Conservation (phyloP, 2,888 invertebrate genomes). For the Melanargia galathea region DNA sequence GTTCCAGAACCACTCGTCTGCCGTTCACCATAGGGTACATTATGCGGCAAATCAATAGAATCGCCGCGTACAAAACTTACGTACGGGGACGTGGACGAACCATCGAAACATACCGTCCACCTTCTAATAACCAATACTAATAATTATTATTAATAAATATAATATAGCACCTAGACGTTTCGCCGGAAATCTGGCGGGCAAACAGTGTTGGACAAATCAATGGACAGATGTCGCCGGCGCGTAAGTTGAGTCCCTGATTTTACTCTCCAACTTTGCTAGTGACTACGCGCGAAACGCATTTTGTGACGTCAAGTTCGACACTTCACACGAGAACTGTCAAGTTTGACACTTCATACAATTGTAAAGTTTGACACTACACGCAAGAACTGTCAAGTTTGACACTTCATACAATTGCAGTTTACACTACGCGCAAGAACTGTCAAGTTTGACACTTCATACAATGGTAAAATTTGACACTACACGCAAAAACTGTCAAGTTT, state of each 20-base stretch:
- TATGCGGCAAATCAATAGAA: constrained; percentile 79
- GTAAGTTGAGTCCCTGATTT: neutral
- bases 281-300: neutral
- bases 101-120: constrained; percentile 63
- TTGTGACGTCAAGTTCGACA: neutral
- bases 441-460: neutral
- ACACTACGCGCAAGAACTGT: neutral
- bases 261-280: neutral
- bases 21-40: constrained; percentile 63
- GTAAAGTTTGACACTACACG: neutral
- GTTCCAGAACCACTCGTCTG: constrained; percentile 41
- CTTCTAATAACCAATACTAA: constrained; percentile 44
- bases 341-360: neutral
- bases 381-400: neutral
- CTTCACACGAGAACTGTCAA: neutral
- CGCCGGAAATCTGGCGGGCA: constrained; percentile 21
- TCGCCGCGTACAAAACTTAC: constrained; percentile 75
- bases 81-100: constrained; percentile 61
- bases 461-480: too few relatives aligned
- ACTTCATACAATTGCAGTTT: neutral
- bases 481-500: too few relatives aligned
- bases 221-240: neutral
- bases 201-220: constrained; percentile 26
- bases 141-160: too few relatives aligned
- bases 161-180: constrained; percentile 37